Base-by-base conservation (phyloP, 2,888 invertebrate species). In the Sesamia inferens region DNA sequence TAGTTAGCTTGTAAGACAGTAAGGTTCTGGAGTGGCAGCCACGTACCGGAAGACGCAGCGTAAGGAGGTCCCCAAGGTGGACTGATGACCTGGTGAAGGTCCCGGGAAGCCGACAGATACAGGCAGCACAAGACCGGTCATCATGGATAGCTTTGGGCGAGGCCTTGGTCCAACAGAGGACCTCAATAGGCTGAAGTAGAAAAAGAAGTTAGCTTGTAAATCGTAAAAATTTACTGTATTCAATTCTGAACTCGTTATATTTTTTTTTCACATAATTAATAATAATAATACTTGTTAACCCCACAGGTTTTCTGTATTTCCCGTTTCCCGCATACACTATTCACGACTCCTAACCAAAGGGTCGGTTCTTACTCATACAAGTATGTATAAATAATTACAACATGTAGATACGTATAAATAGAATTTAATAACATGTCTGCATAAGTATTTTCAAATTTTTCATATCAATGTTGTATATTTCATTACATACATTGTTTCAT, bases 301-400 rank as follows among this genome's bases (percentile, higher is more conserved):
- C 24, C 5, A 57, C 22, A 24, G 3, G 14, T 55, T 55, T 44
- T 31, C 16, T 55, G 14, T 48, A 61, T 72, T 19, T 44, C 58
- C 5, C 16, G 24, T 44, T 58, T 57, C 2, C 58, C 19, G n/a
- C 42, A 58, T 64, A n/a, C 2, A 75, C 39, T 65, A 74, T 65
- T 74, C 42, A 73, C 14, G 22, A 74, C 13, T 16, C 24, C 13
- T 24, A 16, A 54, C 3, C 39, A n/a, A 73, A 57, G 48, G 73
- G 55, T 22, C 42, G n/a, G 42, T 73, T 73, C 62, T 24, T 16
- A 31, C 16, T 22, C 39, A 24, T 62, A n/a, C 5, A 39, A 19
- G 31, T 19, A 47, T 6, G 11, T 48, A 16, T 39, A 51, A 48
- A 47, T 39, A 31, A 22, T 54, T 54, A 31, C 31, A 39, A 39